These are phyloP conservation scores for Meteorus cinctellus DNA, from an alignment of 2,888 invertebrate species.

Conservation along the genomic window DNA sequence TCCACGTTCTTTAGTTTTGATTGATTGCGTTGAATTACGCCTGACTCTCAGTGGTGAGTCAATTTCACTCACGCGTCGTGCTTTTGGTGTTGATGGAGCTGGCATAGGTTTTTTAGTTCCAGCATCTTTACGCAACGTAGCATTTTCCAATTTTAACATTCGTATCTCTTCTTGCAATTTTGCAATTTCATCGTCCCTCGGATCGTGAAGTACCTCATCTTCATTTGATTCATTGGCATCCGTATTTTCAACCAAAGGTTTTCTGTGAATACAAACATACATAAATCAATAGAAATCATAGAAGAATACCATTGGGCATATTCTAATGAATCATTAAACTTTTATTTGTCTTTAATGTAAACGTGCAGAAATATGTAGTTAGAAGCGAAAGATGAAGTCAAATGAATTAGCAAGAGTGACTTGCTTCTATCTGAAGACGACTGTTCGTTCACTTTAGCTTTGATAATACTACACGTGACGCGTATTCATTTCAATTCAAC, in stretches of 20 bases:
- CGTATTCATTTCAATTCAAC: too few relatives aligned
- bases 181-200: slow-evolving; percentile 40
- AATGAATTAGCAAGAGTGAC: too few relatives aligned
- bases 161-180: slow-evolving; percentile 52
- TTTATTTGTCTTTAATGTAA: too few relatives aligned
- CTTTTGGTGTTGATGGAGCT: background rate
- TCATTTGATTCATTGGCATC: background rate
- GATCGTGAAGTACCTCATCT: background rate
- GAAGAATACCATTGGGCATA: too few relatives aligned
- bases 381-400: too few relatives aligned
- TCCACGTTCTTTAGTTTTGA: slow-evolving; percentile 44
- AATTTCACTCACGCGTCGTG: background rate
- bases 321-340: too few relatives aligned
- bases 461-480: too few relatives aligned
- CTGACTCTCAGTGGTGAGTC: background rate
- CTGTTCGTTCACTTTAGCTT: too few relatives aligned
- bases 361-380: too few relatives aligned
- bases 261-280: background rate
- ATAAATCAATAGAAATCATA: background rate
- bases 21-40: slow-evolving; percentile 1
- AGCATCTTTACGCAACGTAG: slow-evolving; percentile 40
- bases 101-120: slow-evolving; percentile 8
- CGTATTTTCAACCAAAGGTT: background rate
- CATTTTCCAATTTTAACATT: slow-evolving; percentile 47
- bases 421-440: too few relatives aligned